Base-by-base conservation (phyloP, 2,888 invertebrate species). In the Cephus pygmeus region DNA sequence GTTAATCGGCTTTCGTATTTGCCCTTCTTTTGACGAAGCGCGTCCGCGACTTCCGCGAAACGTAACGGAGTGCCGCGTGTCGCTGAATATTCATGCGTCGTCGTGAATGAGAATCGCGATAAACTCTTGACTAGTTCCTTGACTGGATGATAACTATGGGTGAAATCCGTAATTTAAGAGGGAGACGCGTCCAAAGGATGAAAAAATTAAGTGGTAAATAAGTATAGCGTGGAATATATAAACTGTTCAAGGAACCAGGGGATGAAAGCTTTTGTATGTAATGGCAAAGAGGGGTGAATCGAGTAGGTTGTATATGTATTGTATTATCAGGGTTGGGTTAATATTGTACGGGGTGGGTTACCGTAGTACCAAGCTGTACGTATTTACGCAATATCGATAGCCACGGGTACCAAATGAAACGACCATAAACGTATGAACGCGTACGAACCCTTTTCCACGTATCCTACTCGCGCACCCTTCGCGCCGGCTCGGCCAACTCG, bases 361-460 rank as follows among this genome's bases (percentile, higher is more conserved):
- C 23, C 56, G 23, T 56, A 9, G 23, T 23, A 23, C 56, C 23
- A 23, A 56, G 23, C 56, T 56, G 56, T 56, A 23, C 56, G 56
- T 56, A 56, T 56, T 40, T 56, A 73, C 76, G 82, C 81, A 81
- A 81, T 83, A 82, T 82, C 79, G 81, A 83, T 83, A 80, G 80
- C 69, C 77, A 79, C 81, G 73, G 84, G 23, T 56, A 56, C 56
- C 84, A 80, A 85, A 84, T 85, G 83, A 87, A 87, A 87, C 82
- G 86, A 80, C 83, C 85, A 85, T 89, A 88, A 90, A 89, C 91
- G 90, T 87, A 90, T 88, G 87, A 86, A 87, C 87, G 85, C 81
- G 79, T 80, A 84, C 84, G 85, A 88, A 88, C 90, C 90, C 89
- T 89, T 90, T 90, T 87, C 87, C 87, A 86, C 87, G 88, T 88